Percentiles rank a stretch among this genome's conserved stretches.
phyloP scores from a whole-genome alignment of 2,888 invertebrate genomes.

The Epistrophe grossulariae region DNA sequence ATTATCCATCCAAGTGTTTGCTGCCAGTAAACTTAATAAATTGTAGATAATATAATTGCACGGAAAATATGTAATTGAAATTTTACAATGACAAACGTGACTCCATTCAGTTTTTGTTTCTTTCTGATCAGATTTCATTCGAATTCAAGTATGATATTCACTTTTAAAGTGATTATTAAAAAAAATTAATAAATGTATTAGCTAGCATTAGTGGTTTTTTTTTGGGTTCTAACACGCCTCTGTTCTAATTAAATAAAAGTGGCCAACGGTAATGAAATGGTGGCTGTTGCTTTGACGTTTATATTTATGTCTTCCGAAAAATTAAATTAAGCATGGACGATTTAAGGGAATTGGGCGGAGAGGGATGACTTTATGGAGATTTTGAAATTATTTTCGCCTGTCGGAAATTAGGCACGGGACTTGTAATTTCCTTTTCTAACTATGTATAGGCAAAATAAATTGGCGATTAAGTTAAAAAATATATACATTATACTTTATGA shows the following conservation, averaged over 20 bases:
- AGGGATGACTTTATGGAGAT: constrained; percentile 29
- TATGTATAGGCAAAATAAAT: constrained; percentile 15
- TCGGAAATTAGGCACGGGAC: constrained; percentile 18
- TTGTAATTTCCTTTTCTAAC: constrained; percentile 33
- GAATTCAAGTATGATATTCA: neutral
- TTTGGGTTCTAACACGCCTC: constrained; percentile 46
- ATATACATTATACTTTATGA: constrained; percentile 20
- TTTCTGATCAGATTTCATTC: constrained; percentile 14
- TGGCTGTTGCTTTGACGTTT: constrained; percentile 21
- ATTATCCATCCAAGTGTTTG: constrained; percentile 1
- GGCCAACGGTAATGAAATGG: constrained; percentile 21
- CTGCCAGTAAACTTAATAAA: constrained; percentile 52
- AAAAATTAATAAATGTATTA: constrained; percentile 35
- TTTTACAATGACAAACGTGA: constrained; percentile 30
- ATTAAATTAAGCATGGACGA: constrained; percentile 41
- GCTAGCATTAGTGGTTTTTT: constrained; percentile 27
- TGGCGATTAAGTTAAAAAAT: neutral
- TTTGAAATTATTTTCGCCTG: constrained; percentile 23
- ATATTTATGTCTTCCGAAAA: constrained; percentile 53
- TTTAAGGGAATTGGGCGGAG: neutral
- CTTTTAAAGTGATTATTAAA: neutral
- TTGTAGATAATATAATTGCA: constrained; percentile 44
- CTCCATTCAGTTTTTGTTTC: constrained; percentile 28
- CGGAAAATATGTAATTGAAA: constrained; percentile 54
- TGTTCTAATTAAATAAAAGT: constrained; percentile 56